phyloP scores from a whole-genome alignment of 2,888 invertebrate genomes.

The Chymomyza caudatula region DNA sequence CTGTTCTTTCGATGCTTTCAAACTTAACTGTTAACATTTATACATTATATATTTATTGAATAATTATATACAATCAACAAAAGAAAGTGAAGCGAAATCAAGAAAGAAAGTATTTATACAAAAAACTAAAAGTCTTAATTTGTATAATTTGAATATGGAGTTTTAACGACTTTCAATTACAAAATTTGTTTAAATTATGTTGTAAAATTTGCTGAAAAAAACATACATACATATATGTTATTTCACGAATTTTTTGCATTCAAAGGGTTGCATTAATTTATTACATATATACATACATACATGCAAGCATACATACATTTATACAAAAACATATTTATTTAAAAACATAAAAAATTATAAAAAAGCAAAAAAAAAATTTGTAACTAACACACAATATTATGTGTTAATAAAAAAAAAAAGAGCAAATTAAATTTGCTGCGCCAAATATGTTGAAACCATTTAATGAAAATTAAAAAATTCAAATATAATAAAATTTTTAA shows the following conservation, averaged over 20 bases:
- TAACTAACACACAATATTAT: constrained; percentile 25
- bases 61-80: constrained; percentile 39
- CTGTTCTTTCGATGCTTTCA: constrained; percentile 62
- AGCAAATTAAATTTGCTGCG: constrained; percentile 72
- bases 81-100: constrained; percentile 8
- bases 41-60: constrained; percentile 45
- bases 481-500: constrained; percentile 60
- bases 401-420: constrained; percentile 45
- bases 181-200: constrained; percentile 28
- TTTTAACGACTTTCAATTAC: constrained; percentile 26
- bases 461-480: constrained; percentile 54
- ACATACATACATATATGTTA: constrained; percentile 22
- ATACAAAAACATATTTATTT: background rate
- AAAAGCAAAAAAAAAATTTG: background rate
- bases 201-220: constrained; percentile 24
- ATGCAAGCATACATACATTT: background rate
- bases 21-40: constrained; percentile 55
- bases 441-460: constrained; percentile 70
- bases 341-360: background rate
- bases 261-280: constrained; percentile 68
- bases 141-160: constrained; percentile 25
- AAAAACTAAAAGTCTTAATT: constrained; percentile 29
- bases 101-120: constrained; percentile 37
- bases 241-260: constrained; percentile 57
- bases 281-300: constrained; percentile 32